Conservation (phyloP, 2,113 vertebrate genomes). For the Neofelis nebulosa region DNA sequence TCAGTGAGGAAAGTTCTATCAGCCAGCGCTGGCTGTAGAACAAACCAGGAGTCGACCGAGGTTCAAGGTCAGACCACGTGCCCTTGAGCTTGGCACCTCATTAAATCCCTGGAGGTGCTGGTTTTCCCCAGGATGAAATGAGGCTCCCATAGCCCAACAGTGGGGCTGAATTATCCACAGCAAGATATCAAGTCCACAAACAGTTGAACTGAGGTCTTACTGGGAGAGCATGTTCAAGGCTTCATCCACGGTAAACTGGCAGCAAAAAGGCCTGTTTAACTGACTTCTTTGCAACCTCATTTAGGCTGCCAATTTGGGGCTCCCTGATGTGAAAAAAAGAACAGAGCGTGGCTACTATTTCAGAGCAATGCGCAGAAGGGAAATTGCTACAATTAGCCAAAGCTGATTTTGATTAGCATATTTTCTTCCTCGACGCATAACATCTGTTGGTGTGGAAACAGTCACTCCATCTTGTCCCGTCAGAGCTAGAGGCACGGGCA, state of each 20-base stretch:
- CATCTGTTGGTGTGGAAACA: conserved; percentile 72
- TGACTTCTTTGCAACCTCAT: conserved; percentile 36
- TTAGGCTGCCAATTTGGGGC: conserved; percentile 59
- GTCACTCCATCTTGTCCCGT: conserved; percentile 45
- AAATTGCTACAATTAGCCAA: conserved; percentile 55
- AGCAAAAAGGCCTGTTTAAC: conserved; percentile 22
- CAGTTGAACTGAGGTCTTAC: background rate
- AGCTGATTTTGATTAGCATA: conserved; percentile 56
- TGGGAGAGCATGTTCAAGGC: background rate
- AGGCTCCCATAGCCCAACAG: background rate
- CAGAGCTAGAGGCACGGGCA: background rate
- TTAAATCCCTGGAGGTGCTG: background rate
- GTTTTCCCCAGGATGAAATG: background rate
- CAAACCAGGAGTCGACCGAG: background rate
- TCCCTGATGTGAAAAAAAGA: conserved; percentile 60
- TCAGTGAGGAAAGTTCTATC: background rate
- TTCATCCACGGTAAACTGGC: background rate
- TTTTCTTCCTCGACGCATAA: conserved; percentile 57
- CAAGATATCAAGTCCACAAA: background rate
- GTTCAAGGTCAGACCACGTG: background rate
- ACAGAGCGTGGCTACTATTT: conserved; percentile 56
- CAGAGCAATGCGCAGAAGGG: conserved; percentile 56
- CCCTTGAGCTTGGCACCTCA: background rate
- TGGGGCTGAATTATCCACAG: background rate
- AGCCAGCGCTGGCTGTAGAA: background rate